Base-by-base conservation (phyloP, 2,113 vertebrate genomes). In the Conger conger region DNA sequence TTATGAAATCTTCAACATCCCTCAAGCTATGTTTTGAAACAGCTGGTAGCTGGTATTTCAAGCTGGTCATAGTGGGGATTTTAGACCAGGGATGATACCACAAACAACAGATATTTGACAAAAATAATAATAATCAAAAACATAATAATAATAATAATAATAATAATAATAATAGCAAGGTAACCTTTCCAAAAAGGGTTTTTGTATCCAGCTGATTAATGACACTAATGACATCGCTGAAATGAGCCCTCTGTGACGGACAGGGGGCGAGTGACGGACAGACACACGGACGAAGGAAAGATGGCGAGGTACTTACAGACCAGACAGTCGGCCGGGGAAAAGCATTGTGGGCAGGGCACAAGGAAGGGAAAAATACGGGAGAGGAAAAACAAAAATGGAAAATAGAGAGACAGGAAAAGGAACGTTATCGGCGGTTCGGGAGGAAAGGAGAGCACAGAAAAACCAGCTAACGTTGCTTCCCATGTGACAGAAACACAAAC, bases 261-360 rank as follows among this genome's bases (percentile, higher is more conserved):
- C 40, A 30, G 13, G 81, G 18, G 82, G 8, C 35, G 54, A 35
- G 1, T 16, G 77, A 54, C 54, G 84, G 37, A 78, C 45, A 82
- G 36, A 60, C 82, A 83, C n/a, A 16, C 2, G 36, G 40, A 60
- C n/a, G 76, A 23, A 78, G 36, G 30, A n/a, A 83, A 57, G 36
- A 79, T 73, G 33, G 18, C 79, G 23, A 79, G 76, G 83, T 86
- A 88, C 85, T 88, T 88, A 88, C 85, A 83, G 81, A 80, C 57
- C 16, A n/a, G 53, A 86, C 15, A 79, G 73, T 37, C 54, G 78
- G 57, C 42, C 79, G 42, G 57, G n/a, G 57, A 80, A 30, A 35
- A 79, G 87, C 16, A 80, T 60, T 73, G 85, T 68, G 68, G 54
- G 73, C 33, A 50, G 36, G 37, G 83, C 7, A 68, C 76, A 68